These are phyloP conservation scores for Drosophila fuyamai DNA, from an alignment of 1,140 invertebrate species.

Conservation along the genomic window DNA sequence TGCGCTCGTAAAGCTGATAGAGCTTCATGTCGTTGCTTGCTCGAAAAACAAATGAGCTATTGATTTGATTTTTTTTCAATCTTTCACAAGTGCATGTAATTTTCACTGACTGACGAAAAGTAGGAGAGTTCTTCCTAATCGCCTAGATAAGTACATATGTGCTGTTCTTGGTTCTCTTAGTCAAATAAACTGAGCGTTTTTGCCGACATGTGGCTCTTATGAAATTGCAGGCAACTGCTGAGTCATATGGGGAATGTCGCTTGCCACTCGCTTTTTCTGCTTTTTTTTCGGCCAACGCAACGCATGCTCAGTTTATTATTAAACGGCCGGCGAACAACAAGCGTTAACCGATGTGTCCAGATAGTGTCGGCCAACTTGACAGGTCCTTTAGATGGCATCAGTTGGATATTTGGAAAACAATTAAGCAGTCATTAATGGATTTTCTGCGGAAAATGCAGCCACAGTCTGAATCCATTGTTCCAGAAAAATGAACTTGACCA, in stretches of 20 bases:
- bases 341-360: conserved; percentile 21
- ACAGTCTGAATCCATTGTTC: conserved; percentile 13
- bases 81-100: conserved; percentile 47
- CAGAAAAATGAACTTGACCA: conserved; percentile 31
- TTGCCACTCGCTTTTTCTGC: neutral
- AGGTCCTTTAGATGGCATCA: conserved; percentile 20
- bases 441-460: neutral
- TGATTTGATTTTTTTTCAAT: conserved; percentile 8
- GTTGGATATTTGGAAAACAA: conserved; percentile 25
- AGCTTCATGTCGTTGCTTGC: conserved; percentile 39
- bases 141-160: conserved; percentile 16
- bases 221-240: conserved; percentile 37
- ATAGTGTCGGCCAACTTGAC: conserved; percentile 30
- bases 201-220: conserved; percentile 47
- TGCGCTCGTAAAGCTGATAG: conserved; percentile 44
- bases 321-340: conserved; percentile 1
- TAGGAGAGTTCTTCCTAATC: conserved; percentile 15
- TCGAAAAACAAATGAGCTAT: conserved; percentile 2
- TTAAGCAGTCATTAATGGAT: conserved; percentile 29
- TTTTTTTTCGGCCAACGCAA: neutral
- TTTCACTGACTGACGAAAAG: conserved; percentile 1
- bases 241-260: conserved; percentile 31
- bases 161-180: neutral
- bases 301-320: conserved; percentile 19
- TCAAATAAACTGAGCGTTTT: conserved; percentile 1